Percentiles rank a stretch among this genome's conserved stretches.
phyloP scores from a whole-genome alignment of 2,113 vertebrate species.

The Odontesthes bonariensis region DNA sequence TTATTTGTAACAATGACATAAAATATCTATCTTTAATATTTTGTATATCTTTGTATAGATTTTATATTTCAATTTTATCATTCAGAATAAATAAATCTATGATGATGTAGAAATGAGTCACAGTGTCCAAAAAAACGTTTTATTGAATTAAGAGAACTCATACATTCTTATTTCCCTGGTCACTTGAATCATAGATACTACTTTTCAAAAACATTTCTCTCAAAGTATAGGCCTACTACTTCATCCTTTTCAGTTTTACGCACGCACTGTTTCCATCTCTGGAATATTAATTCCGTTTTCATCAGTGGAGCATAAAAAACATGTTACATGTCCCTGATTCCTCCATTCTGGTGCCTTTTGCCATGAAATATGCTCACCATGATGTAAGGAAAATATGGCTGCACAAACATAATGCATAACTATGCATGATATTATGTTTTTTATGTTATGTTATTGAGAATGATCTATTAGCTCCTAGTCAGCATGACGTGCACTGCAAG shows the following conservation, averaged over 20 bases:
- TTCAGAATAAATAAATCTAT: no score
- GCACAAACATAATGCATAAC: not conserved
- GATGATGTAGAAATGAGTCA: not conserved
- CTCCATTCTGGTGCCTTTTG: not conserved
- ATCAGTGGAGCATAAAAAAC: not conserved
- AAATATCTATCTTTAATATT: no score
- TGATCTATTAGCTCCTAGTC: not conserved
- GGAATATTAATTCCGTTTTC: not conserved
- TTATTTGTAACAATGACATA: no score
- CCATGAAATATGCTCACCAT: not conserved
- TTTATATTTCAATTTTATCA: no score
- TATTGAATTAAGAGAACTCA: not conserved
- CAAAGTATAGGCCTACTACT: not conserved
- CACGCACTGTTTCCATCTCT: not conserved
- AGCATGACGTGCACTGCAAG: not conserved
- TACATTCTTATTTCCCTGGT: conserved; percentile 5
- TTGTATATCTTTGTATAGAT: no score
- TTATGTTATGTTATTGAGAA: not conserved
- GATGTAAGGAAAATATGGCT: not conserved
- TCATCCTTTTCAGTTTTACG: not conserved
- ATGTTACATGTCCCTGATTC: not conserved
- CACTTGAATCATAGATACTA: not conserved
- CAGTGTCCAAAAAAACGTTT: not conserved
- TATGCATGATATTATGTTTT: not conserved
- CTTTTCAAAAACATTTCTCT: not conserved